These are phyloP conservation scores for Luffia ferchaultella DNA, from an alignment of 2,888 invertebrate genomes.

Conservation along the genomic window DNA sequence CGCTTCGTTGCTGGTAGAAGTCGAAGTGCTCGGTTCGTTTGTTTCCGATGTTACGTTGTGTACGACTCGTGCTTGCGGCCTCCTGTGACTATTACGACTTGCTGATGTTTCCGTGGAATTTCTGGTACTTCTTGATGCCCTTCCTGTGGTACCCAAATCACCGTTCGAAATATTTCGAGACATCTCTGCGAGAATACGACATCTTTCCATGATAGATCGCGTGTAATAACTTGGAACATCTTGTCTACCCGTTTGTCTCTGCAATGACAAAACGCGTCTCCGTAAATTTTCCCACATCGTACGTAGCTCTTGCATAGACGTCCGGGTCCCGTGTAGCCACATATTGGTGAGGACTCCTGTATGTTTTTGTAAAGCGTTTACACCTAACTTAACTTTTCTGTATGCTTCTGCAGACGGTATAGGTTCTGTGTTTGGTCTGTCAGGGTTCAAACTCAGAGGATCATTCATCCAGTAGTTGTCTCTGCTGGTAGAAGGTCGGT, in stretches of 20 bases:
- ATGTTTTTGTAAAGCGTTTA: slow-evolving; percentile 44
- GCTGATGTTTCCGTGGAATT: too few species aligned
- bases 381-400: slow-evolving; percentile 42
- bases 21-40: slow-evolving; percentile 19
- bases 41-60: slow-evolving; percentile 18
- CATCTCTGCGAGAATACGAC: slow-evolving; percentile 50
- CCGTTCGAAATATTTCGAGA: slow-evolving; percentile 28
- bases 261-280: slow-evolving; percentile 61
- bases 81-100: slow-evolving; percentile 17
- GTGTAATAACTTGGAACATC: slow-evolving; percentile 42
- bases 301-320: slow-evolving; percentile 65
- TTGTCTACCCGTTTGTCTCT: slow-evolving; percentile 50
- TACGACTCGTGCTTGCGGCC: slow-evolving; percentile 15
- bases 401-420: slow-evolving; percentile 32
- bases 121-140: too few species aligned
- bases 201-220: slow-evolving; percentile 46
- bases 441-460: background rate
- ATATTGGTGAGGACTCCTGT: slow-evolving; percentile 39
- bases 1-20: slow-evolving; percentile 20
- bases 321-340: slow-evolving; percentile 47
- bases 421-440: background rate
- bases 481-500: slow-evolving; percentile 41
- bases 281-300: slow-evolving; percentile 71
- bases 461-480: slow-evolving; percentile 32
- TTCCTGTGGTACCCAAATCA: slow-evolving; percentile 21